Evolutionary conservation across 2,797 vertebrate species (phyloP).

Genomic region (Enteromius fasciolatus): DNA sequence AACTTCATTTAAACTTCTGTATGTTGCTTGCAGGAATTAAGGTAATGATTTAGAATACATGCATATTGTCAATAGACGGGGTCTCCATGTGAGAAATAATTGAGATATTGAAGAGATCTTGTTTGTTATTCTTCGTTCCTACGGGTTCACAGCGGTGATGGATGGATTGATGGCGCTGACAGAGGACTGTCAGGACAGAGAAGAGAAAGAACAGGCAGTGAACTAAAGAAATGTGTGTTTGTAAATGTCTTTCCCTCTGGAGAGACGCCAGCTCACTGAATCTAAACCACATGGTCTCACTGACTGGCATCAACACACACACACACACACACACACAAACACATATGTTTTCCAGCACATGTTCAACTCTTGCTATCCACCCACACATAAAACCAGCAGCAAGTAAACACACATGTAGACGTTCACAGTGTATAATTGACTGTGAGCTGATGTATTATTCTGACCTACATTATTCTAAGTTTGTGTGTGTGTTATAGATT

Average conservation of each 20-base stretch:
- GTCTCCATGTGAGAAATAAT: background rate
- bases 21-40: background rate
- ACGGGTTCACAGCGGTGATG: background rate
- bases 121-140: constrained; percentile 27
- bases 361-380: constrained; percentile 11
- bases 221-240: constrained; percentile 35
- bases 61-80: no score
- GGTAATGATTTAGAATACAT: background rate
- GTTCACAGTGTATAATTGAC: constrained; percentile 32
- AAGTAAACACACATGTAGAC: constrained; percentile 38
- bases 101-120: constrained; percentile 22
- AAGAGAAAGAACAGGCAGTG: constrained; percentile 52
- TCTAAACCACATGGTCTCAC: constrained; percentile 52
- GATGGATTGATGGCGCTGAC: constrained; percentile 43
- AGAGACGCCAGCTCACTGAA: constrained; percentile 45
- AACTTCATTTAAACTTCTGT: background rate
- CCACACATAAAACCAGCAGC: constrained; percentile 27
- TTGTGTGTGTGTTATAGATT: constrained; percentile 39
- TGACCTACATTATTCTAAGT: constrained; percentile 38
- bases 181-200: constrained; percentile 38
- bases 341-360: constrained; percentile 21
- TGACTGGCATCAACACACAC: constrained; percentile 53
- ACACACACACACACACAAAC: constrained; percentile 58
- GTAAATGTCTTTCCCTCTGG: constrained; percentile 34
- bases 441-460: constrained; percentile 30